Evolutionary conservation across 2,113 vertebrate species (phyloP).

Genomic region (Poecile atricapillus): DNA sequence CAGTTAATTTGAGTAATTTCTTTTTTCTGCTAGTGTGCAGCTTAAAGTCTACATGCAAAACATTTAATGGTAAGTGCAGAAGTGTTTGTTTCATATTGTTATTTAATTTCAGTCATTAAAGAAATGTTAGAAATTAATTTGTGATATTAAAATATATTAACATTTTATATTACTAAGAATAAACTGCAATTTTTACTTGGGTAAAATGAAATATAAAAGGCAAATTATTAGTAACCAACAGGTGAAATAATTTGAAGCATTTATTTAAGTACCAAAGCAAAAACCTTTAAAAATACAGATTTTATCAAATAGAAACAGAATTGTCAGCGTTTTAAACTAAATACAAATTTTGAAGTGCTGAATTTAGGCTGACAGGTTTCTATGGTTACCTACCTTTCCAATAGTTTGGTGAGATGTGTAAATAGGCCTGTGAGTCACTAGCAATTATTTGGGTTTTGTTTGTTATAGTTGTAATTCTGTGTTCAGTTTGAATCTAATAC

Average conservation of each 20-base stretch:
- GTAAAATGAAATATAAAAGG: constrained; percentile 33
- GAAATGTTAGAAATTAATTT: constrained; percentile 50
- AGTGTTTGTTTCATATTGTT: constrained; percentile 32
- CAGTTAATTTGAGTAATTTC: constrained; percentile 47
- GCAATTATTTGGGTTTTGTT: constrained; percentile 80
- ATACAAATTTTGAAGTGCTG: constrained; percentile 66
- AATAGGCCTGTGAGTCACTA: constrained; percentile 74
- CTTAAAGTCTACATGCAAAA: constrained; percentile 41
- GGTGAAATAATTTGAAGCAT: constrained; percentile 40
- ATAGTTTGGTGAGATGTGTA: constrained; percentile 68
- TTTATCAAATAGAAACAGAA: constrained; percentile 43
- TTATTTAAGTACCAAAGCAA: constrained; percentile 56
- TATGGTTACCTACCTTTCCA: constrained; percentile 71
- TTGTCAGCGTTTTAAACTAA: constrained; percentile 69
- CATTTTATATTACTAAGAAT: constrained; percentile 35
- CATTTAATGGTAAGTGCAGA: constrained; percentile 32
- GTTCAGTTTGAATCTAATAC: constrained; percentile 72
- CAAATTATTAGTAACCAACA: constrained; percentile 46
- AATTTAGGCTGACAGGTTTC: constrained; percentile 72
- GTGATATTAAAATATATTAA: not conserved
- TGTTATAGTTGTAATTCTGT: constrained; percentile 75
- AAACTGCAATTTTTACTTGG: constrained; percentile 21
- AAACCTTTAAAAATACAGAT: constrained; percentile 50
- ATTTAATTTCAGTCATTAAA: constrained; percentile 54
- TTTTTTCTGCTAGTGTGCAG: not conserved